Evolutionary conservation across 2,113 vertebrate genomes (phyloP), one percentile per base, ranked within the genome.

Genomic region (Myrmecophaga tridactyla): DNA sequence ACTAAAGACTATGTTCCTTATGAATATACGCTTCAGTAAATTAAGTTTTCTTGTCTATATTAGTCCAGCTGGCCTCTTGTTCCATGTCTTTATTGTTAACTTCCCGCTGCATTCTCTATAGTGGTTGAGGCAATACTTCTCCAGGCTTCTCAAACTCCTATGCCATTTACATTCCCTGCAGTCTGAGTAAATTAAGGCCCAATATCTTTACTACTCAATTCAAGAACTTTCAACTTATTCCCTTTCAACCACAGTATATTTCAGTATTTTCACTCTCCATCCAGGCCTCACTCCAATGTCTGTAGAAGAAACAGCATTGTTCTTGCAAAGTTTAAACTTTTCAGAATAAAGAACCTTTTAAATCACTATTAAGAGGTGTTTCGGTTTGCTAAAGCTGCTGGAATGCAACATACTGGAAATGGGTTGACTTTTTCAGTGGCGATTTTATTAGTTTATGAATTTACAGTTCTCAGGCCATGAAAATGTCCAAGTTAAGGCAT

Each of bases 281-380:
- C 75, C 36, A 73, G 46, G 34, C 85, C n/a, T 83, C 39, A 31
- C 14, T 92, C 46, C 31, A 67, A 6, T n/a, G 39, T 69, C 14
- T 92, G 76, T 69, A 90, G 48, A 90, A 90, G 36, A 77, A 94
- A 82, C 51, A 13, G 29, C 67, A 89, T 86, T 21, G 62, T 80
- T 67, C 78, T 84, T 78, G 27, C 21, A 87, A 53, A 90, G 94
- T 90, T 78, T 60, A 86, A 86, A 56, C 62, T 95, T 48, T 67
- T 78, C 15, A 83, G 60, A 87, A 31, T 80, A 72, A 89, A 34
- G 84, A 70, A 63, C 20, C 29, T 88, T 95, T 88, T 95, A 36
- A 1, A 39, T 65, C 21, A 17, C 75, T 92, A 65, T 34, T 58
- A 65, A 34, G 17, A 75, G 48, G n/a, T 46, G 60, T 92, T 67